A percentile compares a stretch with the other conserved stretches of the same genome.
phyloP scores from a whole-genome alignment of 2,888 invertebrate species.

The Willowsia nigromaculata region DNA sequence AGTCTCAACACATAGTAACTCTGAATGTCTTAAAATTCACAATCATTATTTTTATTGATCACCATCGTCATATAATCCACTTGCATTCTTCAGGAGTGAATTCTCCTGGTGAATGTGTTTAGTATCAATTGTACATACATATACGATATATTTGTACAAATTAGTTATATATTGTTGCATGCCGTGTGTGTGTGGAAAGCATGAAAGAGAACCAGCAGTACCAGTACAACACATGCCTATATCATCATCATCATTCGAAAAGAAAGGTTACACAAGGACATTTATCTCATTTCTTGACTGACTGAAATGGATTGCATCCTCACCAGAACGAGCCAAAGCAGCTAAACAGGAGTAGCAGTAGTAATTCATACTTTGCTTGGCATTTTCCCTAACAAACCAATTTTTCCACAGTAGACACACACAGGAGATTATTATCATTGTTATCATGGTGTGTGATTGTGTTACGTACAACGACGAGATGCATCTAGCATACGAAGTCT shows the following conservation, averaged over 20 bases:
- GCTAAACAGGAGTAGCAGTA: slow-evolving; percentile 5
- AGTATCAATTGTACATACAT: too few species aligned
- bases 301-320: slow-evolving; percentile 60
- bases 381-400: slow-evolving; percentile 58
- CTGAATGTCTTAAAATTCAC: slow-evolving; percentile 8
- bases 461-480: slow-evolving; percentile 19
- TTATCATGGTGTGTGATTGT: slow-evolving; percentile 53
- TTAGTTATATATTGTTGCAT: background rate
- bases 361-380: slow-evolving; percentile 37
- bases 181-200: background rate
- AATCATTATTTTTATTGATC: slow-evolving; percentile 23
- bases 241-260: slow-evolving; percentile 12
- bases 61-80: background rate
- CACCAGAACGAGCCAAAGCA: slow-evolving; percentile 29
- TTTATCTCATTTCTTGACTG: slow-evolving; percentile 46
- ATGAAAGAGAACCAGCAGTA: background rate
- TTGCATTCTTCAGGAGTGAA: background rate
- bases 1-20: background rate
- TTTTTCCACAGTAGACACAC: slow-evolving; percentile 25
- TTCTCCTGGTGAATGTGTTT: too few species aligned
- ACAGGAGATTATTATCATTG: slow-evolving; percentile 34
- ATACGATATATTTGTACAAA: background rate
- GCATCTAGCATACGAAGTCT: background rate
- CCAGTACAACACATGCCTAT: slow-evolving; percentile 22
- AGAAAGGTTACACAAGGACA: slow-evolving; percentile 64